These are phyloP conservation scores for Phasianus colchicus DNA, from an alignment of 2,113 vertebrate genomes.

Conservation along the genomic window DNA sequence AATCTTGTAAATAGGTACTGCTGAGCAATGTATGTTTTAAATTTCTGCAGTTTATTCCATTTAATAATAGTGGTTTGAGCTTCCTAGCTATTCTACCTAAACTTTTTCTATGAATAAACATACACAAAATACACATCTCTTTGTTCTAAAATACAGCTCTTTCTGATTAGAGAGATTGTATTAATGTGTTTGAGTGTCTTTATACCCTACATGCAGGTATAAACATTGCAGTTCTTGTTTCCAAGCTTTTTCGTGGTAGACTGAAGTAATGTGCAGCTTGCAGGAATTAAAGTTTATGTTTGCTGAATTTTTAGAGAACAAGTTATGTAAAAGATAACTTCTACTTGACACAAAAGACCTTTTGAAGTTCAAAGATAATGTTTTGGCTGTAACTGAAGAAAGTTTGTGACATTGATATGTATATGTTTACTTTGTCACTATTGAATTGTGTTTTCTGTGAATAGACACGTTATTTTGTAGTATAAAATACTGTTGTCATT, in stretches of 20 bases:
- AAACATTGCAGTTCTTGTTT: not conserved
- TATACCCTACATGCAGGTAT: not conserved
- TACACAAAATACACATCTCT: not conserved
- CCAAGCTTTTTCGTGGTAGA: not conserved
- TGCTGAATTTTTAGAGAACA: not conserved
- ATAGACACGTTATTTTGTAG: not conserved
- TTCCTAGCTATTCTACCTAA: not conserved
- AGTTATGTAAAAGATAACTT: not conserved
- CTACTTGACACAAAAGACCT: not conserved
- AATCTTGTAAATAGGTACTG: conserved; percentile 4
- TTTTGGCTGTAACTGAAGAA: not conserved
- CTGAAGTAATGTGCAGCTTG: not conserved
- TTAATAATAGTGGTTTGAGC: not conserved
- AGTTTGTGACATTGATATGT: not conserved
- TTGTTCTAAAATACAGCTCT: not conserved
- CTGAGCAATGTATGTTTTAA: not conserved
- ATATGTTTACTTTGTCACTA: not conserved
- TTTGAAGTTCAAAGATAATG: not conserved
- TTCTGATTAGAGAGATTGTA: not conserved
- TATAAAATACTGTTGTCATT: not conserved
- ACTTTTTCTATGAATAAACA: not conserved
- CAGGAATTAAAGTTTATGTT: not conserved
- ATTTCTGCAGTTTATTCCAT: not conserved
- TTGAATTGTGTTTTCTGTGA: not conserved
- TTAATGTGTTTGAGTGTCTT: not conserved